Conservation (phyloP, 2,113 vertebrate species). For the Cacatua alba region DNA sequence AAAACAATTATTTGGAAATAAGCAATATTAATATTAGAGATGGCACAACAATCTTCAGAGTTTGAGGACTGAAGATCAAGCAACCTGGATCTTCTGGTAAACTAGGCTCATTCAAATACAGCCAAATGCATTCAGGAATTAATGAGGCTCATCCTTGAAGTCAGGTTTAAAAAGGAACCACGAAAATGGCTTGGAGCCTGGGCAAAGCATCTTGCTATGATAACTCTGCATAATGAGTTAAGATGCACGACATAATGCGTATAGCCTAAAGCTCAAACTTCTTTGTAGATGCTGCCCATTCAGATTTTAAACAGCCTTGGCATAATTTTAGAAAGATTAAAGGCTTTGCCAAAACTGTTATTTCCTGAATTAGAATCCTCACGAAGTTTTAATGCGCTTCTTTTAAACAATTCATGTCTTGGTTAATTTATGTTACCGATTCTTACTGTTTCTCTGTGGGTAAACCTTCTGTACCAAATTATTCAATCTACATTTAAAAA, state of each 20-base stretch:
- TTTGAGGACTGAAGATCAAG: neutral
- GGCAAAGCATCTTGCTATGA: conserved; percentile 13
- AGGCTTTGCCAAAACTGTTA: conserved; percentile 7
- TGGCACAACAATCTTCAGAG: neutral
- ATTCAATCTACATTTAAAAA: neutral
- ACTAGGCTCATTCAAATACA: neutral
- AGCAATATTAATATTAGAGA: neutral
- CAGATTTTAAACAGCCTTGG: conserved; percentile 19
- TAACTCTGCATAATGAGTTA: conserved; percentile 12
- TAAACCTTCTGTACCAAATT: neutral
- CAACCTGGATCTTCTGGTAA: neutral
- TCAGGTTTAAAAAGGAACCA: neutral
- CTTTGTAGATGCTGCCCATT: conserved; percentile 40
- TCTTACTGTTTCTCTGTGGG: neutral
- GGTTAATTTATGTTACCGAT: neutral
- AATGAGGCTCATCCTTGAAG: neutral
- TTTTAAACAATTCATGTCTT: neutral
- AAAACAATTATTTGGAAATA: neutral
- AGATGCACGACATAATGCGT: neutral
- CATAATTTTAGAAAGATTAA: conserved; percentile 11
- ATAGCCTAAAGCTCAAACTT: conserved; percentile 40
- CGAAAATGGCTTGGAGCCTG: conserved; percentile 24
- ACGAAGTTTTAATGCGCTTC: neutral
- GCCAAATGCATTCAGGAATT: conserved; percentile 8
- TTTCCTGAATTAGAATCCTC: conserved; percentile 1